Evolutionary conservation across 2,113 vertebrate species (phyloP).

Genomic region (Hemiprocne comata): DNA sequence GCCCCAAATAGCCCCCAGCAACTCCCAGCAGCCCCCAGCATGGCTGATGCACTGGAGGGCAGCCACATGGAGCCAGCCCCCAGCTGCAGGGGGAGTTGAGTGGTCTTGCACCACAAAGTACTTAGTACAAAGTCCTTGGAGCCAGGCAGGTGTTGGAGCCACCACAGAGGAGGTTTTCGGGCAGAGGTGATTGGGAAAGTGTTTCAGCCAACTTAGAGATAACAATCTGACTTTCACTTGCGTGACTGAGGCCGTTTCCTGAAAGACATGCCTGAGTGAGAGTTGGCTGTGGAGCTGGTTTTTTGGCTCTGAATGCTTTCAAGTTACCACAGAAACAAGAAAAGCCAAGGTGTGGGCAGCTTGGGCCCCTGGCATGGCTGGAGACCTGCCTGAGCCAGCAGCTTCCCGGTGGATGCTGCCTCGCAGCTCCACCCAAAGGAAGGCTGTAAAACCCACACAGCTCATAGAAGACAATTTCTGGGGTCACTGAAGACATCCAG

Average conservation of each 20-base stretch:
- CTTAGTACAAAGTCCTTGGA: not conserved
- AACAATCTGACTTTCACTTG: not conserved
- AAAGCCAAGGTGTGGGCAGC: not conserved
- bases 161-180: not conserved
- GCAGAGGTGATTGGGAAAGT: not conserved
- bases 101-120: not conserved
- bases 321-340: not conserved
- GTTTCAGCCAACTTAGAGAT: not conserved
- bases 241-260: not conserved
- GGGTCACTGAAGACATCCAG: not conserved
- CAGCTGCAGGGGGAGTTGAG: not conserved
- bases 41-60: not conserved
- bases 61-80: not conserved
- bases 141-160: not conserved
- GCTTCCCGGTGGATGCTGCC: not conserved
- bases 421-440: not conserved
- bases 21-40: not conserved
- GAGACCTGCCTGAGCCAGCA: not conserved
- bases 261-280: not conserved
- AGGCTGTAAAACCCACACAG: not conserved
- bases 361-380: not conserved
- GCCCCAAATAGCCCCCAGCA: too few species aligned
- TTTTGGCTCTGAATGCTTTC: not conserved
- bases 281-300: not conserved
- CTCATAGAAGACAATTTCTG: not conserved